Conservation (phyloP, 2,888 invertebrate genomes). For the Pachydiplax longipennis region DNA sequence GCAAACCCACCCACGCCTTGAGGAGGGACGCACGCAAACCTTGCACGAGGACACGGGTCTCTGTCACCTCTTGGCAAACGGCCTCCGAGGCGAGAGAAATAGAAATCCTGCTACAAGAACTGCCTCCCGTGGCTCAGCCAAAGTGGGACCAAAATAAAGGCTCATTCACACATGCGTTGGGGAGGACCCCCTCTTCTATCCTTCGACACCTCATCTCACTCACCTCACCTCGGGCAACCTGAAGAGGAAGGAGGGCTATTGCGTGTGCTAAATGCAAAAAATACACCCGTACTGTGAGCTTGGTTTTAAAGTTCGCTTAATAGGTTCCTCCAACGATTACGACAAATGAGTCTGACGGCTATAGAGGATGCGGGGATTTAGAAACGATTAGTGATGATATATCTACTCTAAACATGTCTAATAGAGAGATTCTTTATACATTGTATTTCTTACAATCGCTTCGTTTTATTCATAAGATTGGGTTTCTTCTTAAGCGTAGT, state of each 20-base stretch:
- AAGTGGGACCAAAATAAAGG: not conserved
- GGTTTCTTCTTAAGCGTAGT: no score
- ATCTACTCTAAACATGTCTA: no score
- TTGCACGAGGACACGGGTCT: not conserved
- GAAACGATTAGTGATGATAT: no score
- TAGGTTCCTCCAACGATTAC: no score
- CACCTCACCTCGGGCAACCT: no score
- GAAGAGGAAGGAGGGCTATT: not conserved
- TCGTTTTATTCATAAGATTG: no score
- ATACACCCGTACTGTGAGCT: no score
- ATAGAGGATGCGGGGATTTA: no score
- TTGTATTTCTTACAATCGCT: no score
- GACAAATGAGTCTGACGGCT: no score
- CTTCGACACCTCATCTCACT: not conserved
- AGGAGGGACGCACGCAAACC: not conserved
- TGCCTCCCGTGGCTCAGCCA: not conserved
- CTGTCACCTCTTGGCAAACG: conserved; percentile 3
- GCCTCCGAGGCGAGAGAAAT: not conserved
- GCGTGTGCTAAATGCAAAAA: not conserved
- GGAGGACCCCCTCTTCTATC: not conserved
- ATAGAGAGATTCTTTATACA: no score
- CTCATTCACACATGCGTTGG: not conserved
- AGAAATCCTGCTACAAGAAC: not conserved
- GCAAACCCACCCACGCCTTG: not conserved
- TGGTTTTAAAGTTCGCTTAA: no score